phyloP scores from a whole-genome alignment of 2,113 vertebrate species.

The human (Homo sapiens) region DNA sequence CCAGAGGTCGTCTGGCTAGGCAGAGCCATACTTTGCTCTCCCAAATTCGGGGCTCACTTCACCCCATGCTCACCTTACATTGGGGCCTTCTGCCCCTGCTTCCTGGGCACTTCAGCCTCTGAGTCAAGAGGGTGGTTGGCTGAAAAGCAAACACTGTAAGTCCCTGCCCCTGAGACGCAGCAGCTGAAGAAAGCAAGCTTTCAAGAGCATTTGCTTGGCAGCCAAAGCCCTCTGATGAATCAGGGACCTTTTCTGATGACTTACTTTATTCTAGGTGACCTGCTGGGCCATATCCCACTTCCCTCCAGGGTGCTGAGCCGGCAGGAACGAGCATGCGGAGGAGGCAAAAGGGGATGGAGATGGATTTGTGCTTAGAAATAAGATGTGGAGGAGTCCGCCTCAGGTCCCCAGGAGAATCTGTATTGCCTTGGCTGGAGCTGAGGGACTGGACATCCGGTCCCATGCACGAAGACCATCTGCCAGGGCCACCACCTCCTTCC shows the following conservation, averaged over 20 bases:
- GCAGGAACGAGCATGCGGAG: not conserved
- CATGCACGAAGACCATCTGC: accelerated
- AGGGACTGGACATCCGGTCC: too few relatives aligned
- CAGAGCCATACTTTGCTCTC: not conserved
- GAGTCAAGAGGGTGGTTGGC: not conserved
- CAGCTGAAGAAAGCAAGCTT: not conserved
- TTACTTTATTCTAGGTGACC: not conserved
- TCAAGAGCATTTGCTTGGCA: not conserved
- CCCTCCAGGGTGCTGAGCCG: slow-evolving; percentile 24
- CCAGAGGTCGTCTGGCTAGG: not conserved
- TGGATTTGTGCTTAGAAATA: slow-evolving; percentile 67
- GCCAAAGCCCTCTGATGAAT: not conserved
- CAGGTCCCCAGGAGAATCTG: slow-evolving; percentile 61
- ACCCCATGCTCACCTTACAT: not conserved
- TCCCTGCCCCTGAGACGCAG: not conserved
- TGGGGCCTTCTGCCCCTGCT: not conserved
- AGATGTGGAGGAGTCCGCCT: slow-evolving; percentile 69
- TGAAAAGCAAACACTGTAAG: not conserved
- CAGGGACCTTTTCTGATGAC: not conserved
- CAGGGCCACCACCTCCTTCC: not conserved
- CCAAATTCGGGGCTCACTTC: accelerated
- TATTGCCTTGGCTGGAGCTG: slow-evolving; percentile 54
- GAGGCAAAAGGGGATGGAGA: slow-evolving; percentile 38
- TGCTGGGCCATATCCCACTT: slow-evolving; percentile 4
- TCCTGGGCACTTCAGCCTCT: not conserved